A percentile compares a stretch with the other conserved stretches of the same genome.
phyloP scores from a whole-genome alignment of 1,140 invertebrate species.

The Zaprionus taronus region DNA sequence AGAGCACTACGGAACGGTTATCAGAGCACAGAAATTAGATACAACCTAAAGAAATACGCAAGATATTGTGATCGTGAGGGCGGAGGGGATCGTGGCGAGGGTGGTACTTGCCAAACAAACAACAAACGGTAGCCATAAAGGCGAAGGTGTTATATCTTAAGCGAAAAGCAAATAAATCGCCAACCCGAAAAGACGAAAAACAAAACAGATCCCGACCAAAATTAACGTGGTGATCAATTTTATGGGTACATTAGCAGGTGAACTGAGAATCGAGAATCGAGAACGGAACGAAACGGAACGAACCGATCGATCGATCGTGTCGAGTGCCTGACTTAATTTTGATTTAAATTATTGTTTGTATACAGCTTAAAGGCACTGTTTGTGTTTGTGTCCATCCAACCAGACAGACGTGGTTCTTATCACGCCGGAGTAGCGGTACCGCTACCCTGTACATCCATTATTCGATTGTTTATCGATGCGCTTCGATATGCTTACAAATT shows the following conservation, averaged over 20 bases:
- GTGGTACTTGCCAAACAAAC: constrained; percentile 5
- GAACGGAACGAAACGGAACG: neutral
- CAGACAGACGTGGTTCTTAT: constrained; percentile 34
- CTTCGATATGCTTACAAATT: constrained; percentile 49
- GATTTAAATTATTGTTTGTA: constrained; percentile 77
- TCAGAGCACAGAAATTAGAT: constrained; percentile 49
- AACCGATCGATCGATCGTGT: constrained; percentile 71
- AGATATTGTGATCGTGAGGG: neutral
- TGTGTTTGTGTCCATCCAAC: neutral
- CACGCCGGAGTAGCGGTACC: constrained; percentile 8
- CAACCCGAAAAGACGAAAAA: constrained; percentile 8
- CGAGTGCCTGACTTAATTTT: constrained; percentile 67
- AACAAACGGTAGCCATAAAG: constrained; percentile 55
- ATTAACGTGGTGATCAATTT: constrained; percentile 81
- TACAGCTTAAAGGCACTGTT: constrained; percentile 43
- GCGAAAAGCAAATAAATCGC: constrained; percentile 38
- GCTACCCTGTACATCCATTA: constrained; percentile 32
- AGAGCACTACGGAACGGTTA: constrained; percentile 27
- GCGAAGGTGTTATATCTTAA: constrained; percentile 70
- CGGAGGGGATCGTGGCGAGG: neutral
- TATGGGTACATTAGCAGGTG: constrained; percentile 75
- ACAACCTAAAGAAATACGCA: constrained; percentile 40
- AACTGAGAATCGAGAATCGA: neutral
- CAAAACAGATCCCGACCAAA: constrained; percentile 26
- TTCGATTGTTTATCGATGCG: constrained; percentile 41